phyloP scores from a whole-genome alignment of 2,113 vertebrate genomes.

The Misgurnus anguillicaudatus region DNA sequence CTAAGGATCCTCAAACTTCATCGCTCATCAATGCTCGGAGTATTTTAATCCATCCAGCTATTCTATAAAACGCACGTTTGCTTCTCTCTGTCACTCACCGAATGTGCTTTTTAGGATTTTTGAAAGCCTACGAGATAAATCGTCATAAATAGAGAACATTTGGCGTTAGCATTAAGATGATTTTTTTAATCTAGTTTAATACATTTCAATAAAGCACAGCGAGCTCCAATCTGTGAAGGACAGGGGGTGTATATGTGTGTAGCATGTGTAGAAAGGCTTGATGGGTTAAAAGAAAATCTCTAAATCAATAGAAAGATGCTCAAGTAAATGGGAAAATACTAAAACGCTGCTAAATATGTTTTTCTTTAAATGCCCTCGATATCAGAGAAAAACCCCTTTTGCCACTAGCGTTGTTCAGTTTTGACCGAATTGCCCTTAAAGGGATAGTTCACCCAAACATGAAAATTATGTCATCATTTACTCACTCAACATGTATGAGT shows the following conservation, averaged over 20 bases:
- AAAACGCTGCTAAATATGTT: too few relatives aligned
- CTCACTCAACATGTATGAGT: too few relatives aligned
- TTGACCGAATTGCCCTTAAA: not conserved
- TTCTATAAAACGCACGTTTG: slow-evolving; percentile 22
- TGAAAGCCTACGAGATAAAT: not conserved
- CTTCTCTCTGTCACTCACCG: not conserved
- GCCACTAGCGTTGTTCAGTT: not conserved
- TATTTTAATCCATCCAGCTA: slow-evolving; percentile 37
- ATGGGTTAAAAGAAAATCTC: slow-evolving; percentile 35
- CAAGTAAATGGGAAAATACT: not conserved
- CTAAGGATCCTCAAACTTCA: slow-evolving; percentile 23
- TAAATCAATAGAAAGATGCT: slow-evolving; percentile 30
- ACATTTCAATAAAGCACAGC: not conserved
- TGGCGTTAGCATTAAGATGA: not conserved
- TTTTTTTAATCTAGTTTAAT: not conserved
- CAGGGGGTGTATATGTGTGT: slow-evolving; percentile 7
- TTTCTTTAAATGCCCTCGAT: not conserved
- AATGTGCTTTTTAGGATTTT: not conserved
- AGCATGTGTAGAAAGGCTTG: slow-evolving; percentile 36
- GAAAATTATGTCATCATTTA: too few relatives aligned
- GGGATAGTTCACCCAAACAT: too few relatives aligned
- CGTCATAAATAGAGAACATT: not conserved
- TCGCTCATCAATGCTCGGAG: slow-evolving; percentile 27
- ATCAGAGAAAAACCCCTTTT: not conserved
- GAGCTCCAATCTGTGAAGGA: slow-evolving; percentile 2